These are phyloP conservation scores for Fissipunctia ypsillon DNA, from an alignment of 2,888 invertebrate genomes.

Conservation along the genomic window DNA sequence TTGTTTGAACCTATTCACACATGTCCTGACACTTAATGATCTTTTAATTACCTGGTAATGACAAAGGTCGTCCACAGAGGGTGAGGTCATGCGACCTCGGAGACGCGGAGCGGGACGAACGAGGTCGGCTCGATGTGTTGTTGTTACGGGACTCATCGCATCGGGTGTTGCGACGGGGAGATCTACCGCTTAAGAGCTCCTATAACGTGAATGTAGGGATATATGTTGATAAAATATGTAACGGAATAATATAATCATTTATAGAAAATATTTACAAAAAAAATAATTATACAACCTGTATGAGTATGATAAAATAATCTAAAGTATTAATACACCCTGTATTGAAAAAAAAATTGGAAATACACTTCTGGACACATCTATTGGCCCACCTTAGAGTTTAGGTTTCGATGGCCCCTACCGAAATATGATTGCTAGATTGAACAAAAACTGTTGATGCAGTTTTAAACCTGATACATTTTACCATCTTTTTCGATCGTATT, in stretches of 20 bases:
- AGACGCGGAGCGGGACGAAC: slow-evolving; percentile 85
- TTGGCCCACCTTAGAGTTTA: too few relatives aligned
- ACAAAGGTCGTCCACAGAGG: slow-evolving; percentile 82
- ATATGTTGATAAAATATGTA: neutral
- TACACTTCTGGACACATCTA: too few relatives aligned
- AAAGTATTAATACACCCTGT: neutral
- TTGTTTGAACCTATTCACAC: too few relatives aligned
- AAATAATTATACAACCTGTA: neutral
- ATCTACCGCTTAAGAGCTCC: slow-evolving; percentile 76
- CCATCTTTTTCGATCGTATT: too few relatives aligned
- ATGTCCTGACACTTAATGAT: neutral
- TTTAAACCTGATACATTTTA: too few relatives aligned
- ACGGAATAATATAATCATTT: neutral
- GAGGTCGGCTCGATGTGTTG: slow-evolving; percentile 74
- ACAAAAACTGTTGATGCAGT: too few relatives aligned
- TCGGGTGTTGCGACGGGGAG: slow-evolving; percentile 78
- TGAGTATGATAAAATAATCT: neutral
- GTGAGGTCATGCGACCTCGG: slow-evolving; percentile 84
- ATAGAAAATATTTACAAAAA: neutral
- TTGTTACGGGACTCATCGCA: slow-evolving; percentile 75
- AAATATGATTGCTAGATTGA: too few relatives aligned
- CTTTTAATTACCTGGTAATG: slow-evolving; percentile 79
- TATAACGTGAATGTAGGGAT: slow-evolving; percentile 42
- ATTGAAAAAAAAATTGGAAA: neutral
- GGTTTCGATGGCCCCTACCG: too few relatives aligned